These are phyloP conservation scores for Haliclona indistincta DNA, from an alignment of 37 sponge, comb jelly and placozoan species.

Conservation along the genomic window DNA sequence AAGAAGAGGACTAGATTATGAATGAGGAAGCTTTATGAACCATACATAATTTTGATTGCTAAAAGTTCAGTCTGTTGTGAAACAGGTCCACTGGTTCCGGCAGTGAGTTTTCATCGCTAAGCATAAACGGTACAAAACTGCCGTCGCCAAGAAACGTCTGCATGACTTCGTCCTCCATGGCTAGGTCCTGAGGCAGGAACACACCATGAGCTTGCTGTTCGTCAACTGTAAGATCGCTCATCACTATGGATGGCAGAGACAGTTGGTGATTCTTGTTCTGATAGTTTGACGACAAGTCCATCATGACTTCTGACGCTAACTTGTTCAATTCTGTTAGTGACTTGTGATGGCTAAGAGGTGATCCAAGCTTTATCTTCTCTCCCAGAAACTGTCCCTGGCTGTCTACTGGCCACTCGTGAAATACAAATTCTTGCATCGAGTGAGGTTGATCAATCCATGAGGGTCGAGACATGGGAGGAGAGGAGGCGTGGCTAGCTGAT, in stretches of 20 bases:
- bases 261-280: slow-evolving; percentile 46
- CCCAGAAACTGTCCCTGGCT: background rate
- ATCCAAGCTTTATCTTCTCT: slow-evolving; percentile 11
- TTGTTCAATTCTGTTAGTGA: slow-evolving; percentile 70
- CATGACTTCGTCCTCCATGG: slow-evolving; percentile 63
- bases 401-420: slow-evolving; percentile 69
- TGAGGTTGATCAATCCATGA: slow-evolving; percentile 48
- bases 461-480: slow-evolving; percentile 68
- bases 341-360: slow-evolving; percentile 65
- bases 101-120: too few species aligned
- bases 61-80: too few species aligned
- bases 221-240: slow-evolving; percentile 43
- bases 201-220: slow-evolving; percentile 12
- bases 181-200: slow-evolving; percentile 24
- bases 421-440: slow-evolving; percentile 37
- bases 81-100: too few species aligned
- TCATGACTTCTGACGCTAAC: slow-evolving; percentile 8
- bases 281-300: slow-evolving; percentile 4
- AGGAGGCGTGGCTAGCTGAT: slow-evolving; percentile 74
- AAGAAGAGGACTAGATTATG: too few species aligned
- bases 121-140: slow-evolving; percentile 11
- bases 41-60: too few species aligned
- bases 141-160: slow-evolving; percentile 42
- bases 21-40: too few species aligned
- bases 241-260: slow-evolving; percentile 69